These are phyloP conservation scores for Oryzias dopingdopingensis DNA, from an alignment of 2,797 vertebrate genomes.

Conservation along the genomic window DNA sequence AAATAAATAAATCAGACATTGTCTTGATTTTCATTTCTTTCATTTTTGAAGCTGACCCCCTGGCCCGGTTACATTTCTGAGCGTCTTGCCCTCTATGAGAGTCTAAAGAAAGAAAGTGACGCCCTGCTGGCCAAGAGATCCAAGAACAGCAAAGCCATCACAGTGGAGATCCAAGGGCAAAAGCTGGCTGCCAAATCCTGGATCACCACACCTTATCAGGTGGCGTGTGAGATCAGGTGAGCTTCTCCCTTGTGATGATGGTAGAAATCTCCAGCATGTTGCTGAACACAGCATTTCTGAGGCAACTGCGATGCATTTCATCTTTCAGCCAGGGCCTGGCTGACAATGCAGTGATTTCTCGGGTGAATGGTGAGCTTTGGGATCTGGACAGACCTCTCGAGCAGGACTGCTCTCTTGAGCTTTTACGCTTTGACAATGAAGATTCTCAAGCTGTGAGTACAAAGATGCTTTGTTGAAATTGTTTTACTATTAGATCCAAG, in stretches of 20 bases:
- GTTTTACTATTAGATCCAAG: too few species aligned
- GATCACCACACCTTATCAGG: slow-evolving; percentile 86
- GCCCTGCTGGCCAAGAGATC: slow-evolving; percentile 74
- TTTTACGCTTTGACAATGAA: slow-evolving; percentile 86
- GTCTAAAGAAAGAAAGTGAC: slow-evolving; percentile 85
- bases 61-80: slow-evolving; percentile 79
- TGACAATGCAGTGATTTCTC: slow-evolving; percentile 84
- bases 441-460: slow-evolving; percentile 89
- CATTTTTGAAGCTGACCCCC: slow-evolving; percentile 52
- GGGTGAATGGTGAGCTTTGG: slow-evolving; percentile 88
- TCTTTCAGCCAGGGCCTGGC: slow-evolving; percentile 82
- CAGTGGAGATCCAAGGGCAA: slow-evolving; percentile 76
- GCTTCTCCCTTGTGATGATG: neutral
- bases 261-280: fast-evolving
- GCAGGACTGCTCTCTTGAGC: slow-evolving; percentile 81
- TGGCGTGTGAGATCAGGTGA: slow-evolving; percentile 87
- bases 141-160: slow-evolving; percentile 70
- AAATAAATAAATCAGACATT: neutral
- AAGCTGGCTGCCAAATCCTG: slow-evolving; percentile 79
- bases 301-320: neutral
- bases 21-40: neutral
- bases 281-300: neutral
- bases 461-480: neutral
- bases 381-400: slow-evolving; percentile 91
- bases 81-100: slow-evolving; percentile 84